Base-by-base conservation (phyloP, 2,113 vertebrate species). In the Etia nguti region DNA sequence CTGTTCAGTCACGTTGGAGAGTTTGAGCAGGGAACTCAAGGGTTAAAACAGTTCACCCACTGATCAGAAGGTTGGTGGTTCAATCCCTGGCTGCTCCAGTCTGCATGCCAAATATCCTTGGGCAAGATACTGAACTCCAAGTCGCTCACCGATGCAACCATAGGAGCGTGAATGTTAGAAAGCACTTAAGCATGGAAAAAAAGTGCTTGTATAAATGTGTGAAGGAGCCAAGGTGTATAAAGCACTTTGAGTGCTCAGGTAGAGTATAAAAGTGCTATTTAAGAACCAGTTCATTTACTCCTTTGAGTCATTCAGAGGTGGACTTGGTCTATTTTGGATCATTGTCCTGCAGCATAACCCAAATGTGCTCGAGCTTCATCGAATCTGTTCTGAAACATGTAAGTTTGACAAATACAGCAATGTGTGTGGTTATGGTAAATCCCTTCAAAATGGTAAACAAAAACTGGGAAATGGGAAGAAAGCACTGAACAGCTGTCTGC, bases 1-100 rank as follows among this genome's bases (percentile, higher is more conserved):
- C 34, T 0, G 4, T 65, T 65, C 4, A 38, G 60, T 8, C 6
- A 0, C 10, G 34, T 65, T n/a, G 60, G 2, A 5, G 0, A 34
- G 34, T 38, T 65, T 65, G 0, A 65, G 31, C 0, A 1, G 20
- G 10, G 0, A 36, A 36, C 31, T 62, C 31, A 12, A n/a, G 59
- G 59, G 59, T 62, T 62, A 62, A 0, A 62, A 36, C 10, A 36
- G 18, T 18, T 7, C 6, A 36, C 18, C 31, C 5, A 36, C 59
- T 62, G 16, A 62, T 62, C 59, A 1, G 59, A 11, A 0, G 1
- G 59, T 12, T 62, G 31, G 31, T 36, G 59, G 59, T 36, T 36
- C 59, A 62, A 62, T 62, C 31, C 59, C 59, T 62, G 31, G 31
- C 59, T 62, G 59, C 59, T 62, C 59, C 31, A 36, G n/a, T n/a